phyloP scores from a whole-genome alignment of 2,113 vertebrate species.

The Neodontobutis hainanensis region DNA sequence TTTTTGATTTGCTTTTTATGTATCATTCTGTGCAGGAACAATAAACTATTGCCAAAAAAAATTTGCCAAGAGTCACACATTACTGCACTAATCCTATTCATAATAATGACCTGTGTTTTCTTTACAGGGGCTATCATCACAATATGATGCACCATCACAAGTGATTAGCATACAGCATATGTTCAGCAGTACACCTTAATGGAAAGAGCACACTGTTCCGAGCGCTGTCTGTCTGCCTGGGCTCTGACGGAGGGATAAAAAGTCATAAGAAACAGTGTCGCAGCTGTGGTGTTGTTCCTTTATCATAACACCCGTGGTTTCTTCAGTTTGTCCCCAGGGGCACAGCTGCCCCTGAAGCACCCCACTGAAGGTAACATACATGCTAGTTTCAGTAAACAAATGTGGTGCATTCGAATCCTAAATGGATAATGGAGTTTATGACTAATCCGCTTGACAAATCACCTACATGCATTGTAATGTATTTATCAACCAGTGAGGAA shows the following conservation, averaged over 20 bases:
- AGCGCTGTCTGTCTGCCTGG: constrained; percentile 7
- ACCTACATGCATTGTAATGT: no score
- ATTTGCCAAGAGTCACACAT: neutral
- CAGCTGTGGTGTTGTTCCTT: constrained; percentile 35
- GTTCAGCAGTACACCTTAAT: neutral
- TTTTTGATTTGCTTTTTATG: neutral
- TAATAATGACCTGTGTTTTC: neutral
- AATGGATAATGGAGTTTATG: neutral
- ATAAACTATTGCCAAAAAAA: neutral
- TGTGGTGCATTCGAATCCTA: neutral
- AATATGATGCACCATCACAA: neutral
- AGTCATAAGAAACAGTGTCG: constrained; percentile 39
- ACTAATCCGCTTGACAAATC: no score
- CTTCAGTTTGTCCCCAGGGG: constrained; percentile 40
- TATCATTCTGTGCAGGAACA: neutral
- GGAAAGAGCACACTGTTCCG: constrained; percentile 10
- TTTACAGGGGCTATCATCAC: neutral
- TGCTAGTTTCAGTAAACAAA: neutral
- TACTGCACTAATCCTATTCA: neutral
- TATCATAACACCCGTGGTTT: constrained; percentile 28
- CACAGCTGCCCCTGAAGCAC: constrained; percentile 23
- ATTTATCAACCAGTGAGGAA: no score
- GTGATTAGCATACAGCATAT: neutral
- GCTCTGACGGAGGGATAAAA: constrained; percentile 16
- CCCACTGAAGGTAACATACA: neutral